Evolutionary conservation across 2,113 vertebrate genomes (phyloP).

Genomic region (Opisthocomus hoazin): DNA sequence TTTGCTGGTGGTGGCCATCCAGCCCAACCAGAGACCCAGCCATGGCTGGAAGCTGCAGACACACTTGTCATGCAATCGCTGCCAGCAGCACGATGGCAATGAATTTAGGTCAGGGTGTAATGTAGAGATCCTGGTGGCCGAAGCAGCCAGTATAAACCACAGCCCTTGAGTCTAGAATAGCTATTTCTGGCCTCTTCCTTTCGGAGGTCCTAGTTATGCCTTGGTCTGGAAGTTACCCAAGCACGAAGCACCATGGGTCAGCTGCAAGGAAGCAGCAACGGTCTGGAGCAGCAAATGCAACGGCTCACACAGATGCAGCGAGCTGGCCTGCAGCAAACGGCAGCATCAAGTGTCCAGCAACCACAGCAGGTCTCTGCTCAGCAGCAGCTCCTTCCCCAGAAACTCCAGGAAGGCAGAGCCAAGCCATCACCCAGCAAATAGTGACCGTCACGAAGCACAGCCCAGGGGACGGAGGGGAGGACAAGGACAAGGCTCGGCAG

Average conservation of each 20-base stretch:
- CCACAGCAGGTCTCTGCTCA: neutral
- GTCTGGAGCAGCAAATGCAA: neutral
- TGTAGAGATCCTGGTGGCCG: neutral
- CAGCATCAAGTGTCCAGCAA: neutral
- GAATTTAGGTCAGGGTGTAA: neutral
- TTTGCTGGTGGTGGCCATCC: rapidly evolving
- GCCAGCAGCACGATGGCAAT: neutral
- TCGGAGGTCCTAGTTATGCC: neutral
- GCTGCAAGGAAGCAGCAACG: neutral
- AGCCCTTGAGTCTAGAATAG: neutral
- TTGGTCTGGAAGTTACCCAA: neutral
- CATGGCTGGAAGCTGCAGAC: neutral
- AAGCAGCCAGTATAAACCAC: neutral
- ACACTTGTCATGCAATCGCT: rapidly evolving
- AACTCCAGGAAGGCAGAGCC: neutral
- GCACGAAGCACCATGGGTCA: rapidly evolving
- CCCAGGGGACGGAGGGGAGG: neutral
- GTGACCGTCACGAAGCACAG: neutral
- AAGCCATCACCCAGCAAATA: neutral
- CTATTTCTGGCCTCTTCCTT: neutral
- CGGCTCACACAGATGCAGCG: rapidly evolving
- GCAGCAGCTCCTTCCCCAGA: neutral
- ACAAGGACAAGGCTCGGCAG: too few species aligned
- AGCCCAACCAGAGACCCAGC: rapidly evolving
- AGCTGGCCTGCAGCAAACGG: neutral